A percentile compares a stretch with the other conserved stretches of the same genome.
Conservation (phyloP, 2,888 invertebrate genomes). For the Crepidodera aurea region DNA sequence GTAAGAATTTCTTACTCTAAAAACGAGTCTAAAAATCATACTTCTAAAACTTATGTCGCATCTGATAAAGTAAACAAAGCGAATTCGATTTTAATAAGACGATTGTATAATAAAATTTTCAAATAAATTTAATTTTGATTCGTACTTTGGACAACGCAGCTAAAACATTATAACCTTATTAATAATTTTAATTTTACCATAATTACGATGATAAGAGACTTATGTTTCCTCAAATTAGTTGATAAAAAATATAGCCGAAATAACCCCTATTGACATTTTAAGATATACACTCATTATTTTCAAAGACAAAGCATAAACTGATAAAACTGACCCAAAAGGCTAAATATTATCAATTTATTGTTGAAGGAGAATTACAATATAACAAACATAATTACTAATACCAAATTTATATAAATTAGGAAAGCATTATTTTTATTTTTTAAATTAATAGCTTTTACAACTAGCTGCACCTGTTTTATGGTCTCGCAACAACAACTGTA, state of each 20-base stretch:
- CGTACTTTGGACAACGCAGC: background rate
- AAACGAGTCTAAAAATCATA: too few species aligned
- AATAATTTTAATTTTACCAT: slow-evolving; percentile 1
- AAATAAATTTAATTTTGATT: too few species aligned
- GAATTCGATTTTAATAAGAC: too few species aligned
- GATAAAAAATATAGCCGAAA: slow-evolving; percentile 19
- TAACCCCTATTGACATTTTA: slow-evolving; percentile 18
- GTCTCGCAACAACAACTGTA: too few species aligned
- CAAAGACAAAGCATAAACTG: slow-evolving; percentile 22
- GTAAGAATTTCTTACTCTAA: too few species aligned
- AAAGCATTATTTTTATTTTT: background rate
- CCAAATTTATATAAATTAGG: background rate
- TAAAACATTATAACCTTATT: background rate
- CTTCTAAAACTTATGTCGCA: too few species aligned
- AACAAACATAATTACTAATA: slow-evolving; percentile 1
- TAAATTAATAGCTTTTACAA: too few species aligned
- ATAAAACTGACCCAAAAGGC: slow-evolving; percentile 24
- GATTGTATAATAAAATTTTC: too few species aligned
- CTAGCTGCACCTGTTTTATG: too few species aligned
- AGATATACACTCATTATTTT: slow-evolving; percentile 21
- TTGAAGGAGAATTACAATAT: slow-evolving; percentile 5
- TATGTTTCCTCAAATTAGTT: slow-evolving; percentile 1
- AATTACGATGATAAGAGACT: slow-evolving; percentile 5
- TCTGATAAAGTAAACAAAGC: too few species aligned
- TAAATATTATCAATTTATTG: slow-evolving; percentile 12